Base-by-base conservation (phyloP, 2,888 invertebrate species). In the Drosophila merina region DNA sequence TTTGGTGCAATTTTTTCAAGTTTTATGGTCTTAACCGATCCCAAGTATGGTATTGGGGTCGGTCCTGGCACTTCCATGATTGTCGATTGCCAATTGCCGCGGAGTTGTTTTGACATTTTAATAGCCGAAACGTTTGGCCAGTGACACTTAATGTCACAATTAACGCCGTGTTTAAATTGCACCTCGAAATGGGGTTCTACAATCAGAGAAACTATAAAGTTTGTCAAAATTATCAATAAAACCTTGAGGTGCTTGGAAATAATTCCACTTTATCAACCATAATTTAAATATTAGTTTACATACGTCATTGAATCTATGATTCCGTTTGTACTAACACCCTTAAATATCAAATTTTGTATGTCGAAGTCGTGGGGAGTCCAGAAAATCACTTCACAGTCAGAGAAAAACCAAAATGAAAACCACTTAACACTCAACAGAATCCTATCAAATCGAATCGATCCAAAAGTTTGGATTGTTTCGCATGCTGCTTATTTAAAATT, bases 141-240 rank as follows among this genome's bases (percentile, higher is more conserved):
- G 12, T 68, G 86, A 73, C 84, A 42, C 72, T 86, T 84, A 73
- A 84, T 86, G 84, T 77, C 82, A 82, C 86, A 82, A 82, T 86
- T 84, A 70, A 72, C 57, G n/a, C 74, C 57, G 66, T 67, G 54
- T 58, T 74, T 76, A 79, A 79, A 81, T 82, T 63, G 72, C 67
- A 0, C 2, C 9, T 5, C 5, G 20, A 12, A 48, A 36, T 7
- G 9, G 12, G 25, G 20, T 47, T 14, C 45, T 20, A 12, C 9
- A 12, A 28, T 30, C 2, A 25, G 2, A 20, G 25, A n/a, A 36
- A n/a, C n/a, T 3, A 2, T 31, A 6, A 9, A n/a, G 36, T 36
- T 20, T 7, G 20, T 7, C 1, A 3, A 8, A 9, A 3, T 20
- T 9, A 8, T 12, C 2, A 40, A 7, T 0, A 14, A 40, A 7